Evolutionary conservation across 1,140 invertebrate genomes (phyloP), one percentile per base, ranked within the genome.

Genomic region (Papilio machaon): DNA sequence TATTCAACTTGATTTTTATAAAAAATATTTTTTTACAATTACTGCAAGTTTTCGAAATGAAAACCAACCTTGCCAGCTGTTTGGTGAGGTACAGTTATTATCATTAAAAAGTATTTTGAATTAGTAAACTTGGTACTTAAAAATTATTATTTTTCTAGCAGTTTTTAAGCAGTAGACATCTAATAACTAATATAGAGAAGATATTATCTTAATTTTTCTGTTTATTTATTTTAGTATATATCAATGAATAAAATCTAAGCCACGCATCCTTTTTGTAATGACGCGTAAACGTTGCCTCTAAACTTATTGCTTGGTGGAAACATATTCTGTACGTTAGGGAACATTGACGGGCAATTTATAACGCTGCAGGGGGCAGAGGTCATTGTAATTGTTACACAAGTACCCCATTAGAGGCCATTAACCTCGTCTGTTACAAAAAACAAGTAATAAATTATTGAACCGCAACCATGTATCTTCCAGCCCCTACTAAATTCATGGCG

Each of bases 331-430:
- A 76, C 79, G 76, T 82, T 82, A 81, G 79, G 23, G 76, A 64
- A 80, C 81, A 83, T 84, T 82, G 82, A 83, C 81, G 80, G 73
- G 75, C 79, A 83, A 85, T 80, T 79, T 82, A 85, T 82, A 82
- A 79, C 82, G 38, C 77, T 79, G 77, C 79, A 82, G 81, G 81
- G 81, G 74, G 67, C 82, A 49, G 81, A 85, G 85, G 85, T 85
- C 85, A 85, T 82, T 82, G 82, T 88, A 87, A 87, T 87, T 84
- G 86, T 86, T 81, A 83, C 82, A 82, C 84, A 85, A 85, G 81
- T 85, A 83, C 81, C 82, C 89, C 86, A 89, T 90, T 88, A 89
- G 52, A 87, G 86, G 85, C 84, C 86, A 88, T 90, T 89, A 88
- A 85, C 87, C 87, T 83, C 83, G 82, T 80, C 49, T 70, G 78